Percentiles rank a stretch among this genome's conserved stretches.
Conservation (phyloP, 2,113 vertebrate genomes). For the Loxodonta africana region DNA sequence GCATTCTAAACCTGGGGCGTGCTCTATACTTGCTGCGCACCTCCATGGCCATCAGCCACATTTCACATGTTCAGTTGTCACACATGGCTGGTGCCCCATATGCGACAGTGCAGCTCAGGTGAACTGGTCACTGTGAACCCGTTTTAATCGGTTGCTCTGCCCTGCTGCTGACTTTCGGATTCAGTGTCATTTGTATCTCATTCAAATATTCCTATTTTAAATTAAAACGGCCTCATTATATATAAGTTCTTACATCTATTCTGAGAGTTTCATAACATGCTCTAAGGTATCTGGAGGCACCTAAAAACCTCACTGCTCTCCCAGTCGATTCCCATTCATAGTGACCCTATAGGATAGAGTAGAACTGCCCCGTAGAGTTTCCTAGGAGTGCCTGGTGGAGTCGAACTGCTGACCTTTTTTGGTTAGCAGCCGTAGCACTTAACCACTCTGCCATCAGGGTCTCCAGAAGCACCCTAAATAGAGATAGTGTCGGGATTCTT, state of each 20-base stretch:
- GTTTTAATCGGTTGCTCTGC: neutral
- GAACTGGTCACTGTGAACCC: rapidly evolving
- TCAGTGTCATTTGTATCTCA: neutral
- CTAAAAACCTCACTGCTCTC: neutral
- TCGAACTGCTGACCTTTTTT: too few species aligned
- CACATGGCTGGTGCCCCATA: rapidly evolving
- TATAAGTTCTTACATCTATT: neutral
- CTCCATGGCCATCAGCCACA: neutral
- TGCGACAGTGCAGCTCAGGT: neutral
- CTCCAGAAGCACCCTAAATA: neutral
- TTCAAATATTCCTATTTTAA: neutral
- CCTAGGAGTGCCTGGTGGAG: too few species aligned
- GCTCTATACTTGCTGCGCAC: rapidly evolving
- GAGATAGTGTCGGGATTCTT: neutral
- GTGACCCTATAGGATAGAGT: too few species aligned
- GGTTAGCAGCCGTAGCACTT: neutral
- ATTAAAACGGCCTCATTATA: constrained; percentile 9
- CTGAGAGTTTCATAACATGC: neutral
- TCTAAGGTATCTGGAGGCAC: neutral
- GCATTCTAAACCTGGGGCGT: neutral
- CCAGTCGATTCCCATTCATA: too few species aligned
- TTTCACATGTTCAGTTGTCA: rapidly evolving
- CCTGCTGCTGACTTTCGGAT: neutral
- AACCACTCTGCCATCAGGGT: neutral
- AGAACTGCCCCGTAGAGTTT: too few species aligned